Conservation (phyloP, 2,888 invertebrate genomes). For the Melinopterus prodromus region DNA sequence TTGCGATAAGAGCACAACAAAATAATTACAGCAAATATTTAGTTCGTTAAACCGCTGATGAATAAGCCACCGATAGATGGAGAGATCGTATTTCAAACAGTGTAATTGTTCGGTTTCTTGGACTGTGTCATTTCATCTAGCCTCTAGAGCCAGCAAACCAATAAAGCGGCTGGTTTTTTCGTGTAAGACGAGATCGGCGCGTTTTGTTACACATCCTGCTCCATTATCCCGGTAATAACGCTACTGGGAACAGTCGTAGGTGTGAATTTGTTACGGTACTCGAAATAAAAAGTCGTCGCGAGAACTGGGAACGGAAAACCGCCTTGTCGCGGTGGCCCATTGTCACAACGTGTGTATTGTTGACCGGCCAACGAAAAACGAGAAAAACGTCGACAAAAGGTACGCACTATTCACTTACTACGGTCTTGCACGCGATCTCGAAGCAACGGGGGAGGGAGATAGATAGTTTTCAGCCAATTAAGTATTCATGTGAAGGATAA, state of each 20-base stretch:
- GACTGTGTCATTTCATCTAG: neutral
- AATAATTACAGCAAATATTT: neutral
- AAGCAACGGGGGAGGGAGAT: neutral
- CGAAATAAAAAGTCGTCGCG: constrained; percentile 30
- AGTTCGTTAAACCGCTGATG: neutral
- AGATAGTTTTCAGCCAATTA: constrained; percentile 21
- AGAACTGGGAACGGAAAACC: constrained; percentile 26
- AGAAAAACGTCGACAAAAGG: constrained; percentile 9
- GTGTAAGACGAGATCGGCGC: constrained; percentile 24
- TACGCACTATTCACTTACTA: constrained; percentile 11
- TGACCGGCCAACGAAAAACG: constrained; percentile 8
- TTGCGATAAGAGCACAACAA: neutral
- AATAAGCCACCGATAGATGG: neutral
- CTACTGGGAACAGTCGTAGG: constrained; percentile 36
- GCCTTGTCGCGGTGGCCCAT: constrained; percentile 14
- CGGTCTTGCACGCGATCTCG: neutral
- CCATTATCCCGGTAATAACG: constrained; percentile 32
- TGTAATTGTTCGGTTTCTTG: neutral
- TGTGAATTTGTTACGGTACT: constrained; percentile 39
- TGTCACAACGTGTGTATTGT: constrained; percentile 17
- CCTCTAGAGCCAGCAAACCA: constrained; percentile 5
- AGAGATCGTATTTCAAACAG: neutral
- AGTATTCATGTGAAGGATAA: constrained; percentile 17
- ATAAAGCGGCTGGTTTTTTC: constrained; percentile 22
- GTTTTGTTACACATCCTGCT: constrained; percentile 27